Evolutionary conservation across 2,888 invertebrate genomes (phyloP), one percentile per base, ranked within the genome.

Genomic region (Pristionchus fissidentatus): DNA sequence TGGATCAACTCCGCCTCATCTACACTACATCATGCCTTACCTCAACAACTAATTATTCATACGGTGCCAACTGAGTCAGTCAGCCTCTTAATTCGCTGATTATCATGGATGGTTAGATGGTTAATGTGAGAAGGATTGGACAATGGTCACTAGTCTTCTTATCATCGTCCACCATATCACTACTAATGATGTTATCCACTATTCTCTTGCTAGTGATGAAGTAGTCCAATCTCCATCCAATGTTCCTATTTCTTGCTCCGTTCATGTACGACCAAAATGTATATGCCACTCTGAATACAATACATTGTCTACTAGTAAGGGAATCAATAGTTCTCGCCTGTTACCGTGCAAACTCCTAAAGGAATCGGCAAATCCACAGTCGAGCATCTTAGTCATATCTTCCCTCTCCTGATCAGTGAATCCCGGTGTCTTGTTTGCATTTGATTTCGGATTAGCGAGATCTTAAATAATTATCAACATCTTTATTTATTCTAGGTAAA

Each of bases 191-290:
- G 52, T 95, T 94, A 8, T 92, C 90, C 88, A 95, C 92, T 38
- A 98, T 94, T 83, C 95, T 94, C 90, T 97, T 94, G 0, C 98
- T 97, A 13, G 97, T 93, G 81, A 99, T 94, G 93, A 96, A 98
- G 93, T 99, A 99, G 93, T 99, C 99, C 92, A 99, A 93, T 90
- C 99, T 95, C 97, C 98, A 99, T 93, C 99, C 99, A 87, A 97
- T 95, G 93, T 99, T 97, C 92, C 96, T 97, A 15, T 95, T 94
- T 81, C 98, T 94, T 10, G 96, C 95, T 93, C 96, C 97, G 86
- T 94, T 94, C 95, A 98, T 96, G 92, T 97, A 98, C 0, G 97
- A 95, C 98, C 98, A 99, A 93, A 96, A 99, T 0, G 97, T 96
- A 93, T 97, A 99, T 0, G 95, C 8, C 94, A 99, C n/a, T 85